Evolutionary conservation across 2,797 vertebrate genomes (phyloP), one percentile per base, ranked within the genome.

Genomic region (Phoebastria nigripes): DNA sequence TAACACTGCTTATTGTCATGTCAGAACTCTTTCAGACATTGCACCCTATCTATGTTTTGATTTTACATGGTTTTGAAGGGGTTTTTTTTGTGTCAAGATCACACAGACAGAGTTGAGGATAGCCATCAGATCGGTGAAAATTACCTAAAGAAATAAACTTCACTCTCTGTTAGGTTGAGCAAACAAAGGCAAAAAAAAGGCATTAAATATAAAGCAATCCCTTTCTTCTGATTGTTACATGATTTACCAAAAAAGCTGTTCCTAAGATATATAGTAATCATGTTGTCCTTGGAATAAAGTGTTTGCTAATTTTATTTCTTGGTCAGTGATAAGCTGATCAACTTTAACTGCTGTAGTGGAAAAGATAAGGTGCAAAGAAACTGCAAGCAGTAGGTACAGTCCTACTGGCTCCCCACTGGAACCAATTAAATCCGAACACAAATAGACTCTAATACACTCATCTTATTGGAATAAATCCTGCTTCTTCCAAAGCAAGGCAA

Each of bases 141-240:
- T 95, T 97, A 94, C 66, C 78, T 93, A 89, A 95, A 95, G 90
- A 96, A 97, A 96, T 56, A 94, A 90, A 92, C 42, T 95, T 94
- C 42, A 82, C n/a, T 41, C 26, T 92, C 55, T 87, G 26, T 86
- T 95, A 94, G 42, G 52, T 70, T 94, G 88, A 79, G 63, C 39
- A 91, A 62, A 87, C 3, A 87, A 69, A 91, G 8, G 12, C 11
- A 86, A 80, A 91, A 77, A 15, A 77, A 42, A 71, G 2, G 22
- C 6, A 79, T 11, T 81, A 87, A 62, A 93, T 90, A 71, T 93
- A 77, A 76, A 90, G 25, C 52, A 83, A 87, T 42, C 29, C 22
- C 7, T 71, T 78, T 54, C 25, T 81, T 90, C 59, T 59, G 18
- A 78, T 37, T 35, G 24, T 71, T n/a, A 51, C 3, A 47, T 0